phyloP scores from a whole-genome alignment of 2,888 invertebrate species.

The Tinea trinotella region DNA sequence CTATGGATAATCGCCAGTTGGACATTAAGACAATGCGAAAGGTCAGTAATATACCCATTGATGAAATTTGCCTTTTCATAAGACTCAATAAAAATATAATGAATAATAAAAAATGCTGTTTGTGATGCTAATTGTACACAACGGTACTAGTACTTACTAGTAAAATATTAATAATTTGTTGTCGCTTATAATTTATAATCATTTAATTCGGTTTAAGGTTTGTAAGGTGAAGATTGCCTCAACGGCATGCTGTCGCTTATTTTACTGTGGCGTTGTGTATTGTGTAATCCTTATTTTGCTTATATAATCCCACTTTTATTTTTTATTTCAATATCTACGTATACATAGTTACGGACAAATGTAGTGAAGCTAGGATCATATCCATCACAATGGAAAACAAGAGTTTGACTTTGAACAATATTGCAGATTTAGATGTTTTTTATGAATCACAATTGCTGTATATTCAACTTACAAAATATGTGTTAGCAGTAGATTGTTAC shows the following conservation, averaged over 20 bases:
- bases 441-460: constrained; percentile 18
- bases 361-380: constrained; percentile 57
- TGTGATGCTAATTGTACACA: not conserved
- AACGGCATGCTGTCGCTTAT: constrained; percentile 62
- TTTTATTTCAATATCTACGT: constrained; percentile 40
- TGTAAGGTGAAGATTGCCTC: constrained; percentile 37
- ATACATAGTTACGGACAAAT: constrained; percentile 32
- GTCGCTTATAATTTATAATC: not conserved
- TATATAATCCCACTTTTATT: constrained; percentile 51
- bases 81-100: not conserved
- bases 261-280: constrained; percentile 61
- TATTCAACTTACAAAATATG: constrained; percentile 30
- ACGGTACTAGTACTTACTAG: not conserved
- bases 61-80: not conserved
- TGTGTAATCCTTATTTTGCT: constrained; percentile 45
- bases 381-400: constrained; percentile 56
- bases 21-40: constrained; percentile 98
- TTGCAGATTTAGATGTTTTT: constrained; percentile 42
- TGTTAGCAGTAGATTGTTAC: constrained; percentile 30
- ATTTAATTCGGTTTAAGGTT: not conserved
- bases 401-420: constrained; percentile 70
- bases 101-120: not conserved
- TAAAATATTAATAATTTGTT: not conserved
- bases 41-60: constrained; percentile 75
- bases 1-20: constrained; percentile 99